A percentile compares a stretch with the other conserved stretches of the same genome.
Evolutionary conservation across 2,113 vertebrate species (phyloP).

Genomic region (Rutilus rutilus): DNA sequence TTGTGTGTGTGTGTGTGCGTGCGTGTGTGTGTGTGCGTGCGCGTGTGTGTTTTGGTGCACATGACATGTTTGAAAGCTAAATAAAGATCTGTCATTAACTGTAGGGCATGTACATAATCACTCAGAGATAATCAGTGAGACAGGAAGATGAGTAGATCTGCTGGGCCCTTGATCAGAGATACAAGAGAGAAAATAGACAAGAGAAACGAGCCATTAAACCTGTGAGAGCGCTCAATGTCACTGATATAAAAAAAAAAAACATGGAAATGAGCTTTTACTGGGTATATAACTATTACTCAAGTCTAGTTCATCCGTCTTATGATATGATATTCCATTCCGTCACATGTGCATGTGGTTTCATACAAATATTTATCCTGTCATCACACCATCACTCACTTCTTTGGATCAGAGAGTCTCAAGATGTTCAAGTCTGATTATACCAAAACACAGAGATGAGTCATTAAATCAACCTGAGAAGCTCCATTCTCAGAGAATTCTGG

Average conservation of each 20-base stretch:
- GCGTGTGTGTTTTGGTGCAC: slow-evolving; percentile 44
- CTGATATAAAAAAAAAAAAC: slow-evolving; percentile 11
- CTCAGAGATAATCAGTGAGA: slow-evolving; percentile 71
- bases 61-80: slow-evolving; percentile 44
- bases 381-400: slow-evolving; percentile 35
- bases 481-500: slow-evolving; percentile 23
- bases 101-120: slow-evolving; percentile 69
- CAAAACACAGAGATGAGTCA: slow-evolving; percentile 52
- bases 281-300: slow-evolving; percentile 6
- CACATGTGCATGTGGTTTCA: slow-evolving; percentile 38
- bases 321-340: slow-evolving; percentile 54
- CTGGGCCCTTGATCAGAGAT: slow-evolving; percentile 35
- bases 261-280: slow-evolving; percentile 17
- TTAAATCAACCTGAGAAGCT: slow-evolving; percentile 34
- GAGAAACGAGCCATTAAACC: slow-evolving; percentile 72
- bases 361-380: slow-evolving; percentile 56
- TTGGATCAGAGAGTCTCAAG: slow-evolving; percentile 36
- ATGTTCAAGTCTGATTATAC: slow-evolving; percentile 40
- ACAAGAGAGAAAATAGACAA: slow-evolving; percentile 65
- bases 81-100: slow-evolving; percentile 48
- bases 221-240: slow-evolving; percentile 65
- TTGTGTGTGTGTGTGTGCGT: slow-evolving; percentile 27
- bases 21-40: slow-evolving; percentile 45
- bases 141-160: slow-evolving; percentile 66
- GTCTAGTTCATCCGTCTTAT: slow-evolving; percentile 53